Evolutionary conservation across 1,140 invertebrate genomes (phyloP), one percentile per base, ranked within the genome.

Genomic region (Calycopis cecrops): DNA sequence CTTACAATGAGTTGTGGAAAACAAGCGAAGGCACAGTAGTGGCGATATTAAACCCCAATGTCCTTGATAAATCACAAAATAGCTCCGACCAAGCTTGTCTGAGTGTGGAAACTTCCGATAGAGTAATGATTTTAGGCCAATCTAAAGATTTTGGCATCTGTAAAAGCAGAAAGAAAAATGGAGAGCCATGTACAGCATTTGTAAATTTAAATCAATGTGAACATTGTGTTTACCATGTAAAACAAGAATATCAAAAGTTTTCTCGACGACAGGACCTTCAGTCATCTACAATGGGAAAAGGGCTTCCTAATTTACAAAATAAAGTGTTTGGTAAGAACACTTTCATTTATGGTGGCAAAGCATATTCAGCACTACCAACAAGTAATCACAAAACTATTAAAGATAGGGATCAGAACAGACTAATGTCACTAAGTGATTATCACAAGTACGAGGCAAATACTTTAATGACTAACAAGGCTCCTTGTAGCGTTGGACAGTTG

Each of bases 221-320:
- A 76, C 95, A 91, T 78, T 98, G 97, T 78, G 78, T 95, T n/a
- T 98, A 93, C 82, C 97, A 98, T 81, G 91, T 98, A 0, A 94
- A 96, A 73, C 91, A 92, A 68, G 96, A 96, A 63, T 98, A 97
- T 67, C 92, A 93, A 40, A 96, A 96, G 70, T 93, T 91, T 72
- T 92, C 94, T 0, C 90, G 89, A 70, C 87, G 96, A 60, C 89
- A 93, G 14, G 96, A 97, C 62, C 75, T 97, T 47, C 95, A 96
- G 74, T 91, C 92, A 0, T 88, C 88, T 33, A 92, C 90, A 21
- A 87, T 88, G 60, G 91, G 91, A 0, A 88, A 89, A 57, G 91
- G 92, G 2, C 73, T 93, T 47, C 88, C 89, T 38, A 91, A 89
- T 69, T 82, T 94, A 38, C 88, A 92, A 49, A 93, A 94, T 67